Percentiles rank a stretch among this genome's conserved stretches.
Conservation (phyloP, 1,140 invertebrate species). For the Potamilus streckersoni region DNA sequence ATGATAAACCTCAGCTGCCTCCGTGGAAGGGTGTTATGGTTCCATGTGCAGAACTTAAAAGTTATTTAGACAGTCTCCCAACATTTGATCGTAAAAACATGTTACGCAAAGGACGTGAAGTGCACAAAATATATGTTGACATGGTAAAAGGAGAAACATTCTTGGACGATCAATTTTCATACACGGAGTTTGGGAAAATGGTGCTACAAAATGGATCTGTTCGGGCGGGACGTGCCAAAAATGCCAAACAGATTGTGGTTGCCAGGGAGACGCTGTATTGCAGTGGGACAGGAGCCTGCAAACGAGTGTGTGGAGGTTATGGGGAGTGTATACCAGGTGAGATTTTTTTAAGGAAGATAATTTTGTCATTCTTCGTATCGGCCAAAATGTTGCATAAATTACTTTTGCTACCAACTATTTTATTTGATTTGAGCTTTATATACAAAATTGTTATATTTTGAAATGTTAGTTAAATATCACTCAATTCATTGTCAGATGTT, state of each 20-base stretch:
- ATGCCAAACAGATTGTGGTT: constrained; percentile 61
- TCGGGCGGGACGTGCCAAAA: constrained; percentile 54
- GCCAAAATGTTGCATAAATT: background rate
- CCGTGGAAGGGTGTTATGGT: constrained; percentile 56
- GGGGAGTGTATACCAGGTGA: constrained; percentile 57
- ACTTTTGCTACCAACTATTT: no score
- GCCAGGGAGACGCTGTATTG: constrained; percentile 61
- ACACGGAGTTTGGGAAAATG: constrained; percentile 61
- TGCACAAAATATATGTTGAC: constrained; percentile 61
- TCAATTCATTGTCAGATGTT: no score
- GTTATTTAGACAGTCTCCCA: constrained; percentile 53
- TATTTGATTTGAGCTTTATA: no score
- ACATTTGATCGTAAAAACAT: constrained; percentile 58
- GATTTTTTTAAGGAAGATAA: background rate
- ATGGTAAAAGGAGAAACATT: constrained; percentile 60
- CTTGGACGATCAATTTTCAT: constrained; percentile 58
- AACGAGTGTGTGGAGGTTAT: constrained; percentile 58
- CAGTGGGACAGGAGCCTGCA: constrained; percentile 57
- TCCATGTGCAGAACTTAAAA: constrained; percentile 52
- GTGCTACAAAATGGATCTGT: constrained; percentile 59
- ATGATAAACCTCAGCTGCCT: constrained; percentile 1
- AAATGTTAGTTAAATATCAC: no score
- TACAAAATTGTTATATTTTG: no score
- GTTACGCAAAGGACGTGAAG: constrained; percentile 60
- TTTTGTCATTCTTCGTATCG: background rate